phyloP scores from a whole-genome alignment of 2,888 invertebrate genomes.

The Orthosia gracilis region DNA sequence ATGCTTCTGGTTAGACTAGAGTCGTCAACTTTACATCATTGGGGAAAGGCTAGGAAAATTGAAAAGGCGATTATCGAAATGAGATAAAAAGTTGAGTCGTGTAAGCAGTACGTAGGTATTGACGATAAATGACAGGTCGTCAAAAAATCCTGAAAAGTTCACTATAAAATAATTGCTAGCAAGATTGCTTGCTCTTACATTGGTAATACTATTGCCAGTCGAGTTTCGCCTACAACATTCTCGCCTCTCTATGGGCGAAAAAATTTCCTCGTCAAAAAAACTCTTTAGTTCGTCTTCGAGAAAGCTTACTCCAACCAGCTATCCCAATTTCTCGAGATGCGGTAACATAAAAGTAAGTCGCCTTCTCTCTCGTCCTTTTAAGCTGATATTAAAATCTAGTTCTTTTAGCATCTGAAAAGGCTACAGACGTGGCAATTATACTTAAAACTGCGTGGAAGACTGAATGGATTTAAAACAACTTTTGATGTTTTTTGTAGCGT shows the following conservation, averaged over 20 bases:
- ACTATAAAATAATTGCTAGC: too few relatives aligned
- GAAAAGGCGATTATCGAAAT: not conserved
- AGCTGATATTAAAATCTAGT: conserved; percentile 34
- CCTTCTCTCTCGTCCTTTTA: conserved; percentile 1
- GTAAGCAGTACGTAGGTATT: not conserved
- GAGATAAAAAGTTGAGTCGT: not conserved
- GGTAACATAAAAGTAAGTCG: conserved; percentile 14
- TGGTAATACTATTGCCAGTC: not conserved
- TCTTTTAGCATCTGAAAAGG: conserved; percentile 29
- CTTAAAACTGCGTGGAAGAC: conserved; percentile 2
- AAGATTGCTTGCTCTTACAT: too few relatives aligned
- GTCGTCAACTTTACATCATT: too few relatives aligned
- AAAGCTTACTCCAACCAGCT: conserved; percentile 12
- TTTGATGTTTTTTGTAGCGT: conserved; percentile 4
- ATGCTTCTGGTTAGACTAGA: too few relatives aligned
- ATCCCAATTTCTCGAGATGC: conserved; percentile 32
- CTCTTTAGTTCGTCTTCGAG: not conserved
- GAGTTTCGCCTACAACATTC: not conserved
- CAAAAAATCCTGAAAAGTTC: too few relatives aligned
- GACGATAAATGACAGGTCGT: too few relatives aligned
- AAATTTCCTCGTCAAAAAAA: not conserved
- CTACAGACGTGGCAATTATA: conserved; percentile 3
- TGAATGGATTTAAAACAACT: conserved; percentile 20
- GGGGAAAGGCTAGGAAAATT: too few relatives aligned
- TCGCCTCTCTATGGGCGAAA: not conserved